phyloP scores from a whole-genome alignment of 2,113 vertebrate genomes.

The Cairina moschata region DNA sequence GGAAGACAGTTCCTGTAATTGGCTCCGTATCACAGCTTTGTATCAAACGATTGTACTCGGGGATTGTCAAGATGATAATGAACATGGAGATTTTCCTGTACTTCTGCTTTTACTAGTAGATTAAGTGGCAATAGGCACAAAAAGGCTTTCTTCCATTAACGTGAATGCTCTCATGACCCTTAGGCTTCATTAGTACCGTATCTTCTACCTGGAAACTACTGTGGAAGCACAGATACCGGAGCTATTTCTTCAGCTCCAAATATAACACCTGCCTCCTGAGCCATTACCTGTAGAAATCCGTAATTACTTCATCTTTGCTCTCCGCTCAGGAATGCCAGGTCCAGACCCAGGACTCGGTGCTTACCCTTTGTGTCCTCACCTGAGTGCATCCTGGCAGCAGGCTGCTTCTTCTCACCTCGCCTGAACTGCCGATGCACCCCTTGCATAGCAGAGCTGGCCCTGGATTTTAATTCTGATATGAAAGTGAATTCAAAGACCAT shows the following conservation, averaged over 20 bases:
- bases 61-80: conserved; percentile 20
- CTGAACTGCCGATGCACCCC: background rate
- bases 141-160: background rate
- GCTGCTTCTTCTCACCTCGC: background rate
- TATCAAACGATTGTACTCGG: background rate
- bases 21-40: background rate
- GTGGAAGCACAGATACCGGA: conserved; percentile 3
- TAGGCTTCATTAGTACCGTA: background rate
- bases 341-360: background rate
- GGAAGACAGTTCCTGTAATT: conserved; percentile 33
- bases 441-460: background rate
- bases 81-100: conserved; percentile 34
- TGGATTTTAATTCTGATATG: background rate
- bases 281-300: conserved; percentile 6
- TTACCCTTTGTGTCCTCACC: background rate
- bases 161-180: background rate
- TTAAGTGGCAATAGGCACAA: conserved; percentile 21
- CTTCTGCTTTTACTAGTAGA: conserved; percentile 35
- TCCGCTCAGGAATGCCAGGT: background rate
- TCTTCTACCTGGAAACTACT: background rate
- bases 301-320: background rate
- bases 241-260: conserved; percentile 34
- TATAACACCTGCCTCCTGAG: background rate
- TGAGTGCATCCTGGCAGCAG: background rate
- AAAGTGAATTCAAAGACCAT: background rate